Evolutionary conservation across 2,113 vertebrate genomes (phyloP).

Genomic region (Sminthopsis crassicaudata): DNA sequence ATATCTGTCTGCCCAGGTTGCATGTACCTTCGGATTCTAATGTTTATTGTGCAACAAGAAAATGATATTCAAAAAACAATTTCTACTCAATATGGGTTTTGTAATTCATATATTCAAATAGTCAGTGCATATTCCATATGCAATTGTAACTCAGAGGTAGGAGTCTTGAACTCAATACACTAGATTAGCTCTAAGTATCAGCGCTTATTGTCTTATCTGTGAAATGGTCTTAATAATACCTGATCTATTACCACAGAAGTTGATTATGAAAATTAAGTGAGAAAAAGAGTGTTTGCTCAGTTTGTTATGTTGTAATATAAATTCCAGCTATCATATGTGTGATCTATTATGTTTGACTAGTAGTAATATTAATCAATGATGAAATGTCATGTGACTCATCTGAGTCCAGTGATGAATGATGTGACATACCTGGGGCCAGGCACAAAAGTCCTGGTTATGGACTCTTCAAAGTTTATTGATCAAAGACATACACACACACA

Average conservation of each 20-base stretch:
- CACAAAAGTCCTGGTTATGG: too few species aligned
- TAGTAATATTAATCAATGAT: slow-evolving; percentile 21
- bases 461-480: too few species aligned
- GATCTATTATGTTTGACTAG: background rate
- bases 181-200: background rate
- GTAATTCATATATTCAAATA: background rate
- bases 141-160: background rate
- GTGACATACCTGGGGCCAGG: too few species aligned
- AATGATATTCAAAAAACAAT: too few species aligned
- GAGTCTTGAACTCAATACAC: background rate
- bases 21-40: too few species aligned
- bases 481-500: too few species aligned
- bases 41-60: too few species aligned
- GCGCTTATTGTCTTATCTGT: background rate
- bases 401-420: too few species aligned
- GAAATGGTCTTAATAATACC: too few species aligned
- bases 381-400: background rate
- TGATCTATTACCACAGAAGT: background rate
- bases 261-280: background rate
- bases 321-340: background rate
- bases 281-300: background rate
- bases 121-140: background rate
- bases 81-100: too few species aligned
- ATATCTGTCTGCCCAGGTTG: too few species aligned
- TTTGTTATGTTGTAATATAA: background rate